These are phyloP conservation scores for Aratinga solstitialis DNA, from an alignment of 2,797 vertebrate species.

Conservation along the genomic window DNA sequence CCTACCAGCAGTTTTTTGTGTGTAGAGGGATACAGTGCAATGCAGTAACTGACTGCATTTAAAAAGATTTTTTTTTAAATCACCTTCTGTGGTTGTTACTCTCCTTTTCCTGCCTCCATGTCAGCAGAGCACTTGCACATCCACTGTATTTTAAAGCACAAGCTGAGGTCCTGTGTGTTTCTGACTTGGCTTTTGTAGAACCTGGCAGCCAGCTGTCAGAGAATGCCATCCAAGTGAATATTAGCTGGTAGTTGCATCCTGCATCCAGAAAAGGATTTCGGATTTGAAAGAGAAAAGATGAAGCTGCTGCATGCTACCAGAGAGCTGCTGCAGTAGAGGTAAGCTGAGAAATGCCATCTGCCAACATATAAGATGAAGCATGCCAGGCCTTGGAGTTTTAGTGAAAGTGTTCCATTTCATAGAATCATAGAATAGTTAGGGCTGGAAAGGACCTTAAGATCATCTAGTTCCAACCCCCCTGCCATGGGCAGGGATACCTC, in stretches of 20 bases:
- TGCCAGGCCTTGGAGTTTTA: neutral
- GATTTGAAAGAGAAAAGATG: neutral
- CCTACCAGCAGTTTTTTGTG: neutral
- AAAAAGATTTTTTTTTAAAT: neutral
- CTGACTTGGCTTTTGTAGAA: neutral
- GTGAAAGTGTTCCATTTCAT: neutral
- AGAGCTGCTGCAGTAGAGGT: neutral
- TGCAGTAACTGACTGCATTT: neutral
- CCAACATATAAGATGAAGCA: rapidly evolving
- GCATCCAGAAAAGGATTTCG: neutral
- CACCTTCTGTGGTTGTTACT: neutral
- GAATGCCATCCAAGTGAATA: neutral
- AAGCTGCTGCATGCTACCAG: neutral
- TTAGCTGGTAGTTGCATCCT: neutral
- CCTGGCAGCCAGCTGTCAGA: neutral
- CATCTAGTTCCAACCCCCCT: too few relatives aligned
- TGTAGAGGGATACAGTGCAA: neutral
- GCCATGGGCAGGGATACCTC: too few relatives aligned
- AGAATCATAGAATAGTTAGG: too few relatives aligned
- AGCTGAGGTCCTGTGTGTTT: rapidly evolving
- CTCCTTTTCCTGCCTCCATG: neutral
- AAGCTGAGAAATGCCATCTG: neutral
- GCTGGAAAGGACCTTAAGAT: too few relatives aligned
- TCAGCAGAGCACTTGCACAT: neutral
- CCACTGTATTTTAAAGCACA: neutral